Evolutionary conservation across 2,888 invertebrate species (phyloP).

Genomic region (Arctia plantaginis): DNA sequence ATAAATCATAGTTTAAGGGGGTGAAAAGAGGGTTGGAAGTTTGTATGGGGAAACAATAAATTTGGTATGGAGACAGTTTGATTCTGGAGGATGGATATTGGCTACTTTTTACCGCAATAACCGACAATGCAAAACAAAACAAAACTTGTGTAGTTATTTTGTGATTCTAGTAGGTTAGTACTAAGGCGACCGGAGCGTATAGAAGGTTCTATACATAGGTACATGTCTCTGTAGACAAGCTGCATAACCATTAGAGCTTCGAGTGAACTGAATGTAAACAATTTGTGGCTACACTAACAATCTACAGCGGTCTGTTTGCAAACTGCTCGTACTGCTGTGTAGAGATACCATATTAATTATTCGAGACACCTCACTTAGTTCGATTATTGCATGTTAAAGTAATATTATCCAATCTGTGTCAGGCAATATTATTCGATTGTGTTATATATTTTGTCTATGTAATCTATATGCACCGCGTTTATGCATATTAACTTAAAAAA

Average conservation of each 20-base stretch:
- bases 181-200: background rate
- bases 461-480: too few relatives aligned
- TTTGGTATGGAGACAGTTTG: too few relatives aligned
- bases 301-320: constrained; percentile 51
- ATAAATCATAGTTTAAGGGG: too few relatives aligned
- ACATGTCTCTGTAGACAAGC: constrained; percentile 19
- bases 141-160: too few relatives aligned
- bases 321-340: constrained; percentile 21
- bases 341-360: constrained; percentile 16
- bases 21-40: too few relatives aligned
- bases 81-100: too few relatives aligned
- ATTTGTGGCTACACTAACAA: constrained; percentile 67
- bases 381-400: background rate
- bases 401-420: background rate
- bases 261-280: constrained; percentile 64
- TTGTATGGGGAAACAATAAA: too few relatives aligned
- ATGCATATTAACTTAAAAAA: background rate
- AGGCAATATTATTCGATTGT: background rate
- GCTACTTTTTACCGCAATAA: too few relatives aligned
- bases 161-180: background rate
- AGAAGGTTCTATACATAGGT: background rate
- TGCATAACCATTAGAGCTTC: constrained; percentile 47
- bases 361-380: background rate
- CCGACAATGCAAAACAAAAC: too few relatives aligned
- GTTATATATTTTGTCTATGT: background rate